These are phyloP conservation scores for Ophion slaviceki DNA, from an alignment of 2,888 invertebrate species.

Conservation along the genomic window DNA sequence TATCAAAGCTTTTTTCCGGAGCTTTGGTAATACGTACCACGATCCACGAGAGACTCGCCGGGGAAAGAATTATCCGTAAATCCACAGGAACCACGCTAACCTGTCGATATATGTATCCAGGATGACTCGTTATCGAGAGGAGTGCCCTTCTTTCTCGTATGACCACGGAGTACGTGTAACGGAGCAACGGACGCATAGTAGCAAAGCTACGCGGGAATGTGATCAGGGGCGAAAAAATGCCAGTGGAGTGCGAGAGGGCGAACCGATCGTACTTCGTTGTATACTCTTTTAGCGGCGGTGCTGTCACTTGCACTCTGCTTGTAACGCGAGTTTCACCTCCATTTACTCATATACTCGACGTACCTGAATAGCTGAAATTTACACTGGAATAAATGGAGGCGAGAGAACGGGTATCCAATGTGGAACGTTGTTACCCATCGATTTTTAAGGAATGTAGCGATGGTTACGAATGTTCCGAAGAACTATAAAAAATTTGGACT, in stretches of 20 bases:
- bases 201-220: background rate
- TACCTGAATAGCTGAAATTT: background rate
- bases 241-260: background rate
- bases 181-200: background rate
- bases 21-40: background rate
- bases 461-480: no score
- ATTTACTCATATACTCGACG: constrained; percentile 3
- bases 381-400: background rate
- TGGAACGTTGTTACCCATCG: background rate
- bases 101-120: background rate
- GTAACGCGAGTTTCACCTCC: constrained; percentile 2
- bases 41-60: background rate
- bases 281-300: background rate
- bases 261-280: background rate
- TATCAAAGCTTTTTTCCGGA: background rate
- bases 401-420: background rate
- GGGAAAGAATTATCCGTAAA: background rate
- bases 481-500: no score
- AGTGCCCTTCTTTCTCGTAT: background rate
- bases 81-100: background rate
- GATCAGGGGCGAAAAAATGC: constrained; percentile 1
- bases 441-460: no score
- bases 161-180: background rate
- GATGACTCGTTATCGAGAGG: background rate
- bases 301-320: background rate